phyloP scores from a whole-genome alignment of 2,113 vertebrate species.

The Kobus ellipsiprymnus region DNA sequence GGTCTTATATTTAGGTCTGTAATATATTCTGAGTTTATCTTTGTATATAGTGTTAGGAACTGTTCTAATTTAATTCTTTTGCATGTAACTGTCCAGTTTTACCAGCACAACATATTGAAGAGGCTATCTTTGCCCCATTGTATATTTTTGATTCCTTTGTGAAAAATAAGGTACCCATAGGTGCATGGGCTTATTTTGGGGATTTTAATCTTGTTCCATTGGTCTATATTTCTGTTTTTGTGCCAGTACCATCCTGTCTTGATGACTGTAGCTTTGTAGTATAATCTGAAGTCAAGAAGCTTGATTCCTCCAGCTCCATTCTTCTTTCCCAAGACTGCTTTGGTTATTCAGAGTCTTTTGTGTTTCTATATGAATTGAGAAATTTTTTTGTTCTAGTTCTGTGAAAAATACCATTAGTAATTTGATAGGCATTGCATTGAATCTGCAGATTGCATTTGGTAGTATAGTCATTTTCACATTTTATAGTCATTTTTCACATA shows the following conservation, averaged over 20 bases:
- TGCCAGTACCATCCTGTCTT: background rate
- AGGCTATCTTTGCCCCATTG: background rate
- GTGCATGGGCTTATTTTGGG: fast-evolving
- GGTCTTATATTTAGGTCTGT: background rate
- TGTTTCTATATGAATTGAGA: background rate
- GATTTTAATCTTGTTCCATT: background rate
- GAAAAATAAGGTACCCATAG: background rate
- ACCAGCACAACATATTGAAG: background rate
- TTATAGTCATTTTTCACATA: background rate
- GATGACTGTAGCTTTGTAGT: background rate
- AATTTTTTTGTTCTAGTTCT: background rate
- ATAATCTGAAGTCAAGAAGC: background rate
- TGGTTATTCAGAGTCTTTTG: background rate
- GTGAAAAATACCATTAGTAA: background rate
- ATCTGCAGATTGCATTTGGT: background rate
- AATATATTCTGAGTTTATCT: background rate
- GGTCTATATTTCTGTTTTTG: background rate
- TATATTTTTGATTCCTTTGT: background rate
- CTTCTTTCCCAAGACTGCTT: background rate
- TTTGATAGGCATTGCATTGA: background rate
- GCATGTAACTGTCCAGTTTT: background rate
- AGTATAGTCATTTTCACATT: background rate
- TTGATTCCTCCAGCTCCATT: background rate
- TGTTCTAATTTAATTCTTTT: background rate
- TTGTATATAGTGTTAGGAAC: background rate